Base-by-base conservation (phyloP, 2,113 vertebrate genomes). In the Pao palembangensis region DNA sequence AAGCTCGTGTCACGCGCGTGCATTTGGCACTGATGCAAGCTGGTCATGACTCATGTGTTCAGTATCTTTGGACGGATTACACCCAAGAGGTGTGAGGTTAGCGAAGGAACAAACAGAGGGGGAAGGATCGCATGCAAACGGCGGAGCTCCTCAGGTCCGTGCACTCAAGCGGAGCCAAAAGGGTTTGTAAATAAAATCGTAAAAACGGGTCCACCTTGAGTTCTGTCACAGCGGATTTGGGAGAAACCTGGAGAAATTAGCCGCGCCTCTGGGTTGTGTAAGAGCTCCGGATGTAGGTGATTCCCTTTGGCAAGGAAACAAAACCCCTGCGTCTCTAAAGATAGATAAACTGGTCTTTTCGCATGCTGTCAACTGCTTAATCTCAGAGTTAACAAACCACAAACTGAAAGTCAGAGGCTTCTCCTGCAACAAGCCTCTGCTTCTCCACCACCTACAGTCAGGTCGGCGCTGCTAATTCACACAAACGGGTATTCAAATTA, bases 301-400 rank as follows among this genome's bases (percentile, higher is more conserved):
- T 88, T 89, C 86, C 88, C 77, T 85, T 78, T 82, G 85, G 86
- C 82, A 79, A 78, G 73, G 78, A 71, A 75, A 81, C 71, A 76
- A 85, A 82, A 79, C 69, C 59, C 79, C 41, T 63, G 55, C 31
- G 65, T 80, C 82, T 85, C 89, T 87, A 88, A 86, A 87, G 81
- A 88, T 84, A 88, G 85, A 85, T 68, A 82, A 86, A 88, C 87
- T 73, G 78, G 73, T 85, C 79, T 85, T 69, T 86, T 83, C 61
- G 69, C 79, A 75, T 82, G 62, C 75, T 80, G 82, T 85, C 87
- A 81, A 75, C 69, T 67, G 59, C 62, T 64, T 84, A 85, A 89
- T 82, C 83, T 80, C 64, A 67, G 64, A 74, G 82, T 74, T 67
- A 85, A 87, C 77, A 88, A 81, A 80, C 69, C 78, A 51, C 65